Base-by-base conservation (phyloP, 92 coral and sea anemone species). In the Paragorgia papillata region DNA sequence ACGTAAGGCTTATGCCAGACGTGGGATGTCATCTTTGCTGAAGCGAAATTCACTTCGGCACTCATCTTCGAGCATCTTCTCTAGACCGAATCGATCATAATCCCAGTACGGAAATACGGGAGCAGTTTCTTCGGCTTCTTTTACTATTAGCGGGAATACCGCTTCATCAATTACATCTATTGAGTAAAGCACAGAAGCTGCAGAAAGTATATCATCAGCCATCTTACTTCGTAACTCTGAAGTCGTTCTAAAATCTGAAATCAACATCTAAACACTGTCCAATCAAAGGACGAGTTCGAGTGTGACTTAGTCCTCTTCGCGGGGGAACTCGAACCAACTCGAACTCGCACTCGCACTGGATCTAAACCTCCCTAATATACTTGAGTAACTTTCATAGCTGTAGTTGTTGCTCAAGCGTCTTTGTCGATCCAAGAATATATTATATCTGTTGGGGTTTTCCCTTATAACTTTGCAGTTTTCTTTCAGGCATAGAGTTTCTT, bases 391-490 rank as follows among this genome's bases (percentile, higher is more conserved):
- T 28, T 31, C 67, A 30, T 33, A 22, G 9, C 69, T 75, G 49
- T 70, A 44, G 46, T 46, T 51, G 41, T 57, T 80, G 31, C 58
- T 66, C 27, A 67, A 7, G 6, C 69, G 76, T 37, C 48, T 18
- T 46, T 64, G 40, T 60, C 33, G 28, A 34, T 78, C 55, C 28
- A 48, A 49, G 50, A 20, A 78, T 48, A 78, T 63, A n/a, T 78
- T 78, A 19, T 43, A 9, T 20, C 75, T 54, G 33, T 78, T 64
- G 7, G 82, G 57, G 24, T 88, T 85, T 81, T 73, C 86, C 17
- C 46, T 17, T 17, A 88, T 64, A 74, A 70, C 46, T 62, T 79
- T 83, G 26, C 71, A 66, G 51, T 63, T 27, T n/a, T 40, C 68
- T 20, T 69, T 48, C 12, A 76, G 76, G 9, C 39, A 73, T 51